Conservation (phyloP, 2,797 vertebrate species). For the Silurus lanzhouensis region DNA sequence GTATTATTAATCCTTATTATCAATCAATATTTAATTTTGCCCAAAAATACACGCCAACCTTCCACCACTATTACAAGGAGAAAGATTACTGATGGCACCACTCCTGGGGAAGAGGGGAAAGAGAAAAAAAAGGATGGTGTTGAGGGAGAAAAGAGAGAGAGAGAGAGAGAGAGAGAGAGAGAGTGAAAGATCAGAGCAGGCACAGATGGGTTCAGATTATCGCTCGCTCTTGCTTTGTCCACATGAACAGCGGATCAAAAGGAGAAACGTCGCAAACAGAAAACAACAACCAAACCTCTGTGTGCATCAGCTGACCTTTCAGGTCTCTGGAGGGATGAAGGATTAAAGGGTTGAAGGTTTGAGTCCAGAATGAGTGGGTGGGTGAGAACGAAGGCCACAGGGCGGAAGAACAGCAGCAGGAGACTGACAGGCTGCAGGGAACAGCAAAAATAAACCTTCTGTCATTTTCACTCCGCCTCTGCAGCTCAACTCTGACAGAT, state of each 20-base stretch:
- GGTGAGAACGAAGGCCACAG: background rate
- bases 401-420: conserved; percentile 25
- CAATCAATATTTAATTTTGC: conserved; percentile 55
- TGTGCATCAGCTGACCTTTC: background rate
- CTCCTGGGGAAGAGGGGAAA: conserved; percentile 3
- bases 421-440: conserved; percentile 31
- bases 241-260: background rate
- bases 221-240: background rate
- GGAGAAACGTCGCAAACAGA: background rate
- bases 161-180: background rate
- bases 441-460: conserved; percentile 31
- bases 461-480: conserved; percentile 35
- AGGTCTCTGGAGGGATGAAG: background rate
- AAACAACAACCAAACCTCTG: background rate
- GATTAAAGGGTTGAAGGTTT: background rate
- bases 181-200: background rate
- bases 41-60: conserved; percentile 46
- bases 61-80: conserved; percentile 42
- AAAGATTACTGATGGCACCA: conserved; percentile 42
- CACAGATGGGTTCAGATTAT: background rate
- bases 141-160: background rate
- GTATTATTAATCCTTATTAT: conserved; percentile 54
- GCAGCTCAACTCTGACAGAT: conserved; percentile 38
- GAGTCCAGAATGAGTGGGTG: background rate
- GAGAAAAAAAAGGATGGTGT: background rate